Evolutionary conservation across 2,113 vertebrate genomes (phyloP), one percentile per base, ranked within the genome.

Genomic region (Enhydra lutris): DNA sequence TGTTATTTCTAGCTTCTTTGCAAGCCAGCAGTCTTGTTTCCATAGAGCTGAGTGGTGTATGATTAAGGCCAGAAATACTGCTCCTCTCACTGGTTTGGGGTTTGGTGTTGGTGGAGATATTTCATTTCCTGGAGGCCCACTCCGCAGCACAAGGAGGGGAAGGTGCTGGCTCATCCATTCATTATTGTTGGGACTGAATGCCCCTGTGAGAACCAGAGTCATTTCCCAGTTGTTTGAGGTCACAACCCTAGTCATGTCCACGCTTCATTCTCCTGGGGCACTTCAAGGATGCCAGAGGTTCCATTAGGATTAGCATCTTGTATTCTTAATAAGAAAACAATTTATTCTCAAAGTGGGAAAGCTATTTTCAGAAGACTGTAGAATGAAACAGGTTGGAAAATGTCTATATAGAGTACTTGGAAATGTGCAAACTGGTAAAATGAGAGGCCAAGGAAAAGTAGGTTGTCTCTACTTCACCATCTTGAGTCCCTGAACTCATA

Each of bases 401-500:
- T 50, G 17, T 74, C 31, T 96, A 31, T 69, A 76, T 26, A 96
- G 97, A 98, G 81, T 94, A 93, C 9, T 92, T 91, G 81, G 95
- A 96, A 95, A 98, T 87, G 15, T 80, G 93, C 93, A 45, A 97
- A 96, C 34, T 69, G 95, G 92, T 95, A 88, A 96, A 86, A 97
- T 9, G 34, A 87, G 80, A 96, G 79, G 69, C 18, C 55, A 87
- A 97, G 69, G 59, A 91, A 59, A 63, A 91, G 89, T 36, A 61
- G 73, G 50, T 79, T 96, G 39, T 91, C 59, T 95, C 47, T 74
- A 89, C 61, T 57, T 96, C 96, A 84, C 86, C 29, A 47, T 94
- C 97, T 57, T 98, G 98, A 98, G 97, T 98, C 97, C 98, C 17
- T 96, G 94, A 93, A 92, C 78, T 82, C 87, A 83, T 17, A 1